Evolutionary conservation across 2,888 invertebrate genomes (phyloP).

Genomic region (Eupithecia centaureata): DNA sequence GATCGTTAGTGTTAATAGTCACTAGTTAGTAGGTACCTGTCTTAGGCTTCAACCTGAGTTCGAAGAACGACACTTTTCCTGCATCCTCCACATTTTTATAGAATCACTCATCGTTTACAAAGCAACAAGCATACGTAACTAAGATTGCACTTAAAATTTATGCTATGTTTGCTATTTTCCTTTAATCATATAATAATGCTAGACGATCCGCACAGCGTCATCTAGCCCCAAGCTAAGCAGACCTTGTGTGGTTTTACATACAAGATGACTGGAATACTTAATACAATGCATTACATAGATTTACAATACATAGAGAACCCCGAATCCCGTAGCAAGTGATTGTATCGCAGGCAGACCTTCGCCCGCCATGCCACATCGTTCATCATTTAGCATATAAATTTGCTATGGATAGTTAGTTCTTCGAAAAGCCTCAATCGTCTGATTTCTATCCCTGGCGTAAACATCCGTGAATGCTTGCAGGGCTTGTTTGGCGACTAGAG

Average conservation of each 20-base stretch:
- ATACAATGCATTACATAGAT: too few species aligned
- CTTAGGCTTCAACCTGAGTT: constrained; percentile 38
- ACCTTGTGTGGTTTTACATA: too few species aligned
- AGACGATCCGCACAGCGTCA: too few species aligned
- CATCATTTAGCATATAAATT: not conserved
- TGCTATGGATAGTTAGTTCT: constrained; percentile 2
- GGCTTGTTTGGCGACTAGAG: constrained; percentile 61
- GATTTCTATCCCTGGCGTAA: constrained; percentile 68
- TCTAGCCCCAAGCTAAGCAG: too few species aligned
- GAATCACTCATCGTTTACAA: not conserved
- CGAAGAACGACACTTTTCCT: constrained; percentile 14
- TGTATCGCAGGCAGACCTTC: too few species aligned
- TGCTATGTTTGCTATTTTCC: not conserved
- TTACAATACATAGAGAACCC: too few species aligned
- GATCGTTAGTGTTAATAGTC: constrained; percentile 52
- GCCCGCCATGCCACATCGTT: too few species aligned
- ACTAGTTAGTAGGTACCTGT: constrained; percentile 59
- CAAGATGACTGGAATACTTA: too few species aligned
- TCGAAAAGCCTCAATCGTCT: constrained; percentile 50
- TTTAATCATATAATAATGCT: too few species aligned
- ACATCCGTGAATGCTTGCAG: constrained; percentile 65
- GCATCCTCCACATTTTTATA: not conserved
- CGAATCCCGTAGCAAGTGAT: too few species aligned
- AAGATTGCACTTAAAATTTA: not conserved
- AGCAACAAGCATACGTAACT: not conserved